phyloP scores from a whole-genome alignment of 2,888 invertebrate genomes.

The Ptilodon capucinus region DNA sequence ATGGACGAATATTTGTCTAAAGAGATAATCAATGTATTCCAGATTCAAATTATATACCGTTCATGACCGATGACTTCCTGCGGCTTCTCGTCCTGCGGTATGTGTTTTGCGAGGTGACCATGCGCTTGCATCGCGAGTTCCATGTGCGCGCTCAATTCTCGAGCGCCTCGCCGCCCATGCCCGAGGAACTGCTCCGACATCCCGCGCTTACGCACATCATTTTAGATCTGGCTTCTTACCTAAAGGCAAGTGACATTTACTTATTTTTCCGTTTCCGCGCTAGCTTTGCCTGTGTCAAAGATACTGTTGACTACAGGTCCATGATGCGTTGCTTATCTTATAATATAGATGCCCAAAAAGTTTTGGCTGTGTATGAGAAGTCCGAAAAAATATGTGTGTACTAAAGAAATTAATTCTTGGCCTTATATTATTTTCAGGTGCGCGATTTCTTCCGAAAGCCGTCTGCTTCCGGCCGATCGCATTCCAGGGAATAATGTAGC shows the following conservation, averaged over 20 bases:
- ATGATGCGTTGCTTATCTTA: too few species aligned
- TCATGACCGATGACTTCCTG: slow-evolving; percentile 97
- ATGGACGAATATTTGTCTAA: too few species aligned
- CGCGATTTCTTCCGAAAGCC: slow-evolving; percentile 26
- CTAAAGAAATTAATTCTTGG: too few species aligned
- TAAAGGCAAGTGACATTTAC: slow-evolving; percentile 84
- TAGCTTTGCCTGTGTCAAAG: too few species aligned
- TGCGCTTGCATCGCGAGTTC: slow-evolving; percentile 93
- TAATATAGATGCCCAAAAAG: too few species aligned
- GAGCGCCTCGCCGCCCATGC: slow-evolving; percentile 92
- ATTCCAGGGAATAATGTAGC: slow-evolving; percentile 20
- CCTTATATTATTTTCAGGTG: slow-evolving; percentile 21
- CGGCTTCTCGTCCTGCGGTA: slow-evolving; percentile 93
- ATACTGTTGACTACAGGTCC: too few species aligned
- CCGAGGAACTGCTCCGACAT: slow-evolving; percentile 94
- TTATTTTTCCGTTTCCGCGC: too few species aligned
- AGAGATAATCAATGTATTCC: too few species aligned
- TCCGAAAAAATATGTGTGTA: too few species aligned
- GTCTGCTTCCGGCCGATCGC: neutral
- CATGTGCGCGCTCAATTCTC: slow-evolving; percentile 93
- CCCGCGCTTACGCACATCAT: slow-evolving; percentile 90
- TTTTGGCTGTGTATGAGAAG: too few species aligned
- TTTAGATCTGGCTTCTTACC: slow-evolving; percentile 90
- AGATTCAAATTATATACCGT: slow-evolving; percentile 90
- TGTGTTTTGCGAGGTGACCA: slow-evolving; percentile 95